phyloP scores from a whole-genome alignment of 2,113 vertebrate species.

The Spilogale gracilis region DNA sequence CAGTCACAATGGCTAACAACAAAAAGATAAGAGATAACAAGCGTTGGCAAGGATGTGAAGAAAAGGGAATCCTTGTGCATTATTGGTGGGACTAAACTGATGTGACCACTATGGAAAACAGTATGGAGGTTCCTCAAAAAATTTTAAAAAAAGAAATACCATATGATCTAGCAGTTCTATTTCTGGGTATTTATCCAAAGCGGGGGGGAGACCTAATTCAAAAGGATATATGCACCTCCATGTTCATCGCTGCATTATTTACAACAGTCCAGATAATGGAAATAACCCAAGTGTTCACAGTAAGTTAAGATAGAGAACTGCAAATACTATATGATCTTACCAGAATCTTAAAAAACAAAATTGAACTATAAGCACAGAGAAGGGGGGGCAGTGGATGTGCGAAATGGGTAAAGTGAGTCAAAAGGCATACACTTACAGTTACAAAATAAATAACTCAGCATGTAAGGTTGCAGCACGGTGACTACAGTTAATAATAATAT shows the following conservation, averaged over 20 bases:
- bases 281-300: neutral
- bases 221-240: neutral
- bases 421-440: neutral
- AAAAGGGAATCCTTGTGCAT: neutral
- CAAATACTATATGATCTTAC: neutral
- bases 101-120: neutral
- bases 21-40: neutral
- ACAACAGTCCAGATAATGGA: neutral
- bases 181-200: neutral
- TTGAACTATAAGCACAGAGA: neutral
- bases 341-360: neutral
- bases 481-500: neutral
- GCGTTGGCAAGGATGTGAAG: too few species aligned
- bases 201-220: neutral
- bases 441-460: neutral
- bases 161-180: neutral
- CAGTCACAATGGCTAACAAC: neutral
- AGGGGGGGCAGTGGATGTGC: neutral
- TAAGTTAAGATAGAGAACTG: neutral
- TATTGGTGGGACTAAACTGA: neutral
- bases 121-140: neutral
- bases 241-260: neutral
- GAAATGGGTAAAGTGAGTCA: neutral
- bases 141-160: neutral
- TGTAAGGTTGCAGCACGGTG: neutral